These are phyloP conservation scores for Pseudachorutes palmiensis DNA, from an alignment of 1,140 invertebrate genomes.

Conservation along the genomic window DNA sequence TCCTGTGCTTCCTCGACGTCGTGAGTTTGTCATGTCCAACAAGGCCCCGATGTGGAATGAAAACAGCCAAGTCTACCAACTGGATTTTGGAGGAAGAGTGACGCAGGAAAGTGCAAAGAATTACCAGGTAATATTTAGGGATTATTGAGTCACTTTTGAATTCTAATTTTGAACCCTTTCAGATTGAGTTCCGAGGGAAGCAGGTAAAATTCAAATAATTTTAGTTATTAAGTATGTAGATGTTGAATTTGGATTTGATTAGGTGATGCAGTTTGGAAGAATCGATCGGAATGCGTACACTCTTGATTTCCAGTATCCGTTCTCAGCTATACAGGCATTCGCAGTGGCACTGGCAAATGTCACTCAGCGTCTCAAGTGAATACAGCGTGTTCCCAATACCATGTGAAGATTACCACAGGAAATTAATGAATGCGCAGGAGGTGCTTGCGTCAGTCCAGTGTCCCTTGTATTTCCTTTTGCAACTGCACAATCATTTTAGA, in stretches of 20 bases:
- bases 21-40: slow-evolving; percentile 93
- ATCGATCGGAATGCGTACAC: slow-evolving; percentile 98
- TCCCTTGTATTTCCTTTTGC: too few relatives aligned
- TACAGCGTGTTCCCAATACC: neutral
- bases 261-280: slow-evolving; percentile 99
- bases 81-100: slow-evolving; percentile 97
- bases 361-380: slow-evolving; percentile 93
- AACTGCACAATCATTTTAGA: too few relatives aligned
- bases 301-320: slow-evolving; percentile 97
- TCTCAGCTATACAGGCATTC: slow-evolving; percentile 96
- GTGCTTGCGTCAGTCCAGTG: too few relatives aligned
- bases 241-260: neutral
- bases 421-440: too few relatives aligned
- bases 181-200: slow-evolving; percentile 94
- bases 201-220: slow-evolving; percentile 56
- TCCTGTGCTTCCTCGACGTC: slow-evolving; percentile 49
- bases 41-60: slow-evolving; percentile 99
- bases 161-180: too few relatives aligned
- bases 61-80: slow-evolving; percentile 95
- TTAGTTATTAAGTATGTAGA: neutral
- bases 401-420: neutral
- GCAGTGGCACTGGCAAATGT: slow-evolving; percentile 96
- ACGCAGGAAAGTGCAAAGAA: slow-evolving; percentile 99
- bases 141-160: too few relatives aligned
- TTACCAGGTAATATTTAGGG: too few relatives aligned